phyloP scores from a whole-genome alignment of 53 echinoderm and acorn worm genomes.

The Luidia sarsii region DNA sequence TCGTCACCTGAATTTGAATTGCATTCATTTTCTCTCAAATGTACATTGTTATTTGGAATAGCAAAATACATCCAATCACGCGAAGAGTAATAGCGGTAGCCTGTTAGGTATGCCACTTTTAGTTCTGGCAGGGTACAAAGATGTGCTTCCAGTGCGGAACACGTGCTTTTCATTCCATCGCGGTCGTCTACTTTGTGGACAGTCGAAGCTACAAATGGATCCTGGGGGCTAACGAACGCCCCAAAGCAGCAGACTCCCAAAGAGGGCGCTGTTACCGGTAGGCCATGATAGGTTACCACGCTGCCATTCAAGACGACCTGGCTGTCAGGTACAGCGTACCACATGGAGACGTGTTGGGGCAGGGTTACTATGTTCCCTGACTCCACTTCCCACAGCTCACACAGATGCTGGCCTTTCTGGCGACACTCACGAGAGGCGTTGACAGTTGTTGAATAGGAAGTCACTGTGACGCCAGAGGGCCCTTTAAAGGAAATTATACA shows the following conservation, averaged over 20 bases:
- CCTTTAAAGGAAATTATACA: too few relatives aligned
- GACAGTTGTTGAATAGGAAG: too few relatives aligned
- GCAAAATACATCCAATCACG: slow-evolving; percentile 6
- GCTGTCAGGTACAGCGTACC: slow-evolving; percentile 5
- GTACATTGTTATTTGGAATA: neutral
- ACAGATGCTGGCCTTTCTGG: too few relatives aligned
- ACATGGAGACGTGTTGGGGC: neutral
- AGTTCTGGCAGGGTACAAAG: slow-evolving; percentile 12
- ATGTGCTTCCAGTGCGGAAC: slow-evolving; percentile 11
- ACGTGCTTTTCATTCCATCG: neutral
- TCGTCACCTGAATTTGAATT: neutral
- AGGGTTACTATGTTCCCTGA: too few relatives aligned
- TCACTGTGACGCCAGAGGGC: too few relatives aligned
- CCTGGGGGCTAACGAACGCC: neutral
- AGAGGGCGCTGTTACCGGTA: neutral
- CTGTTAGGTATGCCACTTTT: slow-evolving; percentile 3
- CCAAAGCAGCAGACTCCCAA: neutral
- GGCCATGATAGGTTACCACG: neutral
- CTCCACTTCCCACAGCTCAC: too few relatives aligned
- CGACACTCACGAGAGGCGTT: too few relatives aligned
- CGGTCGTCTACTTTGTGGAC: neutral
- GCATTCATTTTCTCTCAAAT: neutral
- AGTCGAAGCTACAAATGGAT: neutral
- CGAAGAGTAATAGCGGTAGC: too few relatives aligned
- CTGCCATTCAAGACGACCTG: neutral